Base-by-base conservation (phyloP, 2,113 vertebrate genomes). In the Chaetodon auriga region DNA sequence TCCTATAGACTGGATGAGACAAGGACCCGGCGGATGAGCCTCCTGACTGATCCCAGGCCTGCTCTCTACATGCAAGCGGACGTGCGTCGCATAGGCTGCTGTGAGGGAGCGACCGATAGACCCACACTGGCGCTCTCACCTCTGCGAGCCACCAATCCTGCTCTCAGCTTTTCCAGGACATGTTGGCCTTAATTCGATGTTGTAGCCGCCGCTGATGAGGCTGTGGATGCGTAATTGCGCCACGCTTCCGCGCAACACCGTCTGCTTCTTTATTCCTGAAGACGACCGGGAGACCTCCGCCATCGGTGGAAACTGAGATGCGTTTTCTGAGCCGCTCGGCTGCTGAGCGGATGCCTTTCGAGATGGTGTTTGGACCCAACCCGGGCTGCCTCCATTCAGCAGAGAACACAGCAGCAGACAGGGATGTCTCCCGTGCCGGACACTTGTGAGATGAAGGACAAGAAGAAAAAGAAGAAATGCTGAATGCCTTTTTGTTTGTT, bases 361-460 rank as follows among this genome's bases (percentile, higher is more conserved):
- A 82, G 41, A 80, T 86, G 78, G 30, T 72, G 54, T 66, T 12
- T 43, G 3, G 36, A 51, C 14, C 68, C 2, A 19, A 72, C 55
- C 35, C 69, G 2, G 58, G 66, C 58, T 45, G 76, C 62, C 51
- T 68, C 30, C 11, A 3, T 41, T 49, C 83, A 9, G 63, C 9
- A 13, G n/a, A 73, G 1, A 53, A 58, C 65, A 25, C 83, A 9
- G 63, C 9, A 13, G n/a, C 75, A 1, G 57, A 58, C 65, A 25
- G 45, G 14, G 64, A 7, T 35, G 81, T 10, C 57, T 60, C 63
- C 41, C 6, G 36, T 13, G 11, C 48, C 48, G 75, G 80, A 87
- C 85, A 63, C 81, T 38, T 73, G 77, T 89, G 87, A 90, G 80
- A 93, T 90, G 93, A 90, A 83, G 90, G 91, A 90, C 70, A 86